Conservation (phyloP, 2,888 invertebrate species). For the Diabrotica balteata region DNA sequence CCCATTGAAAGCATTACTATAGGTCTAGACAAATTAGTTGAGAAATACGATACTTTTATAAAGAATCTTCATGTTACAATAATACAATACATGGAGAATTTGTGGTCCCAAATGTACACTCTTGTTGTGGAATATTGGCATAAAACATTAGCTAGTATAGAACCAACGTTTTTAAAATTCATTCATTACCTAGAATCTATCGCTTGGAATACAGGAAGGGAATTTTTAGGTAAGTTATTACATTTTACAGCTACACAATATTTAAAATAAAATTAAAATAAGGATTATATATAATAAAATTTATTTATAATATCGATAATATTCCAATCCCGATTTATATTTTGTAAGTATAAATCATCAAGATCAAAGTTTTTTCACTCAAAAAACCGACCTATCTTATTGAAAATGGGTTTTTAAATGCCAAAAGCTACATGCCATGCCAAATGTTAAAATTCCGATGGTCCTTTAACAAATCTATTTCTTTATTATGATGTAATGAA, state of each 20-base stretch:
- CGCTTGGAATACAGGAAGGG: slow-evolving; percentile 76
- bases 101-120: slow-evolving; percentile 74
- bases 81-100: slow-evolving; percentile 75
- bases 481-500: too few species aligned
- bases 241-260: not conserved
- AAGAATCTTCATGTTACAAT: slow-evolving; percentile 77
- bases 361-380: too few species aligned
- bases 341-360: too few species aligned
- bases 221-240: slow-evolving; percentile 65
- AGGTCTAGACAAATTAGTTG: slow-evolving; percentile 72
- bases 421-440: too few species aligned
- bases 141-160: slow-evolving; percentile 73
- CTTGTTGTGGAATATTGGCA: slow-evolving; percentile 76
- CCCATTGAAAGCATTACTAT: slow-evolving; percentile 75
- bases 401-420: too few species aligned
- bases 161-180: slow-evolving; percentile 79
- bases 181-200: slow-evolving; percentile 79
- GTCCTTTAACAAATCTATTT: too few species aligned
- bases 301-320: too few species aligned
- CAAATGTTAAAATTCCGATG: too few species aligned
- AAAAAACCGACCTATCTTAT: too few species aligned
- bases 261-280: too few species aligned
- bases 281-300: too few species aligned
- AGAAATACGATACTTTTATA: slow-evolving; percentile 81
- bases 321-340: too few species aligned